Evolutionary conservation across 1,140 invertebrate genomes (phyloP).

Genomic region (Pseudoatta argentina): DNA sequence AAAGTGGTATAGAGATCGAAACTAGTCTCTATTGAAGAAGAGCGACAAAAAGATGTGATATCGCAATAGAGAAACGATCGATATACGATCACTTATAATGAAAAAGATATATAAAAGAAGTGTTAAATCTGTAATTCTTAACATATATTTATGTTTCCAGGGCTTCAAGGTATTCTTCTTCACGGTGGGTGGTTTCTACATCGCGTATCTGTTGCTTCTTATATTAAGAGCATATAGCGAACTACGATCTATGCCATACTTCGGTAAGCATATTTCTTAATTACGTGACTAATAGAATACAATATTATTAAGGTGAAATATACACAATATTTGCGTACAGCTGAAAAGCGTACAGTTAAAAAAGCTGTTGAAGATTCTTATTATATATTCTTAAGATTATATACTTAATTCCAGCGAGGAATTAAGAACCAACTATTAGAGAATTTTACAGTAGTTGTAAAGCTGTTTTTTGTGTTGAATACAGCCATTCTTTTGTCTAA

Average conservation of each 20-base stretch:
- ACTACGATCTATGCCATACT: constrained; percentile 98
- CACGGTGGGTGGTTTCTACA: constrained; percentile 93
- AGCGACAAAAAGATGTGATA: background rate
- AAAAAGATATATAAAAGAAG: background rate
- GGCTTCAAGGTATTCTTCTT: constrained; percentile 96
- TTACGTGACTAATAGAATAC: too few species aligned
- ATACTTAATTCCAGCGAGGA: too few species aligned
- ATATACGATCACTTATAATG: background rate
- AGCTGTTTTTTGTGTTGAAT: too few species aligned
- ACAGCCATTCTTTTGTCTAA: too few species aligned
- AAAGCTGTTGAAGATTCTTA: too few species aligned
- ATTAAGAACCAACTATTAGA: too few species aligned
- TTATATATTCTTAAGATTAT: too few species aligned
- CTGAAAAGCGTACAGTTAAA: too few species aligned
- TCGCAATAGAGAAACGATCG: background rate
- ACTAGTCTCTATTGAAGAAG: constrained; percentile 13
- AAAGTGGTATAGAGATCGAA: constrained; percentile 47
- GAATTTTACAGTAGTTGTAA: too few species aligned
- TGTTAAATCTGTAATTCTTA: constrained; percentile 1
- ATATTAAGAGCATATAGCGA: constrained; percentile 97
- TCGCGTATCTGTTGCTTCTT: constrained; percentile 94
- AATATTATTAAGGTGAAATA: too few species aligned
- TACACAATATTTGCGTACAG: too few species aligned
- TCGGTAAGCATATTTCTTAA: constrained; percentile 89
- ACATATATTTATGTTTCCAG: constrained; percentile 86